Base-by-base conservation (phyloP, 2,797 vertebrate genomes). In the Melopsittacus undulatus region DNA sequence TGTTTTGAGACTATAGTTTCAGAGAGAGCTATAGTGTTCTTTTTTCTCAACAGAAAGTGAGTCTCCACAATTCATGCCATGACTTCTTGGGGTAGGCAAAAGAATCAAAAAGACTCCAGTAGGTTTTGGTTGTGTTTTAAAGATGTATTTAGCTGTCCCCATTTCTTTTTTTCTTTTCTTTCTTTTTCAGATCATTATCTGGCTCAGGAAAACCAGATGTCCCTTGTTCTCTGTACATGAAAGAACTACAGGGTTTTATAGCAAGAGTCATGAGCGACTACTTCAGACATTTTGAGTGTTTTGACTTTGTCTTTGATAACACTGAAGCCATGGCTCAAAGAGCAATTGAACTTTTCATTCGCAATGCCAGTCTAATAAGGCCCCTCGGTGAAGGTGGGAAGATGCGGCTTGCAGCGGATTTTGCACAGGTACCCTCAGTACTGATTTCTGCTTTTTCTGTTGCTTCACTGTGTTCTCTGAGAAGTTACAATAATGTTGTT, bases 181-280 rank as follows among this genome's bases (percentile, higher is more conserved):
- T 84, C 29, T 11, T 69, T 93, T 80, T 89, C 97, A 99, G 99
- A 77, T 97, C 98, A 26, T 96, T 99, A 89, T 97, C 98, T 45
- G 96, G 93, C 84, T 95, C 98, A 10, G 98, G 98, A 64, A 98
- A 98, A 68, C 98, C 98, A 1, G 99, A 99, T 30, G 98, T 99
- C 27, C 99, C 99, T 11, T 99, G 99, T 97, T 99, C 99, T 46
- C 98, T 99, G 19, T 99, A 99, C 97, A 99, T 99, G 99, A 99
- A 98, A 97, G 99, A 99, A 97, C 98, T 99, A 45, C 99, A 99
- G 91, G 99, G 99, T 70, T 99, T 99, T 97, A 98, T 99, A 97
- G 97, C 98, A 57, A 98, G 99, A 86, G 98, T 99, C 69, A 99
- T 99, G 99, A 98, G 92, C 0, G 99, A 99, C 97, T 99, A 99